Evolutionary conservation across 2,797 vertebrate genomes (phyloP), one percentile per base, ranked within the genome.

Genomic region (Myotis findleyi): DNA sequence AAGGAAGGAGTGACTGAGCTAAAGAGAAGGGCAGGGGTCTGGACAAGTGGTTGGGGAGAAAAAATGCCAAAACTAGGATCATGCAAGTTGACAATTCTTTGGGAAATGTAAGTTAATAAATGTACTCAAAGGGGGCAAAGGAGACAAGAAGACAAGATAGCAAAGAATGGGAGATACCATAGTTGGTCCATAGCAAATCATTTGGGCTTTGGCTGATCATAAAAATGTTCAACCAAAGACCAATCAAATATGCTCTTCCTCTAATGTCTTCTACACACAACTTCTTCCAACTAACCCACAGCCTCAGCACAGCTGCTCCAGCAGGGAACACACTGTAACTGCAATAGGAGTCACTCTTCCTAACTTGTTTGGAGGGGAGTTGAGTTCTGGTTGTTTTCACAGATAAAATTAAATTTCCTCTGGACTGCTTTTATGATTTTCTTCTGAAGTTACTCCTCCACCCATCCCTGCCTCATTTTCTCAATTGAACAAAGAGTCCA

Each of bases 341-440:
- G 7, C 1, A 25, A 55, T 9, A 72, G 59, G 51, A 72, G 47
- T 84, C 30, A 57, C 47, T 30, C 73, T 93, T 76, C 71, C 23
- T 53, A 75, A 64, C 71, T 69, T 30, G 20, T 6, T 25, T 10
- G 7, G n/a, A 85, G 2, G 23, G n/a, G 7, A 49, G 27, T 47
- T 76, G 57, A 82, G 38, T 85, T 89, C 91, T 86, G 71, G 36
- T 86, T 1, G 0, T 92, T 94, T 89, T 83, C 69, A 82, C 85
- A 41, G 75, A 66, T 87, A 89, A 97, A 88, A 96, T 91, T 94
- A 95, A 95, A 91, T 92, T 94, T 93, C 75, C 51, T 64, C 79
- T 17, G 51, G 81, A 49, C 64, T 21, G 25, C 90, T 77, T 93
- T 91, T 73, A 30, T 89, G 53, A 84, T 95, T 94, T 93, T 51